phyloP scores from a whole-genome alignment of 2,113 vertebrate species.

The Bujurquina vittata region DNA sequence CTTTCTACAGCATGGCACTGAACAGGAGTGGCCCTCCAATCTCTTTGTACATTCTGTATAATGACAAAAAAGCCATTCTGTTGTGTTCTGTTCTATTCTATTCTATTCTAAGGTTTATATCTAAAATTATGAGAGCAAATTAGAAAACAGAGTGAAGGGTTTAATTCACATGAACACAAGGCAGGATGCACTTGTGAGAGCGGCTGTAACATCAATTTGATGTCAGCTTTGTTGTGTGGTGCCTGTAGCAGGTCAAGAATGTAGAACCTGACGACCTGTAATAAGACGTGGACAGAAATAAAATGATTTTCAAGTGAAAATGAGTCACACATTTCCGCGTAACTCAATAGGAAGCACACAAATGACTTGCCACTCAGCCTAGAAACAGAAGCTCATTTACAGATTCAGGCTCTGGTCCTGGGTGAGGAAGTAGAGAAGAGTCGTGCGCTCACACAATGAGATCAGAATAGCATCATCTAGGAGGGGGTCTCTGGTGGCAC shows the following conservation, averaged over 20 bases:
- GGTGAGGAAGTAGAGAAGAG: neutral
- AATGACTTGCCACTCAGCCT: neutral
- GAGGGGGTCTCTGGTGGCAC: rapidly evolving
- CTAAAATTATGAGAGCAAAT: neutral
- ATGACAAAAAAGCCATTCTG: too few species aligned
- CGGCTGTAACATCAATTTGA: too few species aligned
- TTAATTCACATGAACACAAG: neutral
- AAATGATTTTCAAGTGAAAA: neutral
- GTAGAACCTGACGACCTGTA: too few species aligned
- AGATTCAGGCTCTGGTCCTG: neutral
- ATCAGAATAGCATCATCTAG: neutral
- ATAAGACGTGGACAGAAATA: too few species aligned
- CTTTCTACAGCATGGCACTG: too few species aligned
- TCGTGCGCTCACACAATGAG: neutral
- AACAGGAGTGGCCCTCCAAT: too few species aligned
- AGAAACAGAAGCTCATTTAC: neutral
- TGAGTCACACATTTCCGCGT: neutral
- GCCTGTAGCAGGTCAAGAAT: too few species aligned
- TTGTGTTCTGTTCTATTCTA: too few species aligned
- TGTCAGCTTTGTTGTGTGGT: too few species aligned
- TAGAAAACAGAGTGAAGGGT: neutral
- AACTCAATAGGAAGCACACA: neutral
- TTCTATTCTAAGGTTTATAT: neutral
- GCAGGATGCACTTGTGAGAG: neutral
- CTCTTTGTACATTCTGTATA: too few species aligned